These are phyloP conservation scores for Gobius niger DNA, from an alignment of 2,113 vertebrate species.

Conservation along the genomic window DNA sequence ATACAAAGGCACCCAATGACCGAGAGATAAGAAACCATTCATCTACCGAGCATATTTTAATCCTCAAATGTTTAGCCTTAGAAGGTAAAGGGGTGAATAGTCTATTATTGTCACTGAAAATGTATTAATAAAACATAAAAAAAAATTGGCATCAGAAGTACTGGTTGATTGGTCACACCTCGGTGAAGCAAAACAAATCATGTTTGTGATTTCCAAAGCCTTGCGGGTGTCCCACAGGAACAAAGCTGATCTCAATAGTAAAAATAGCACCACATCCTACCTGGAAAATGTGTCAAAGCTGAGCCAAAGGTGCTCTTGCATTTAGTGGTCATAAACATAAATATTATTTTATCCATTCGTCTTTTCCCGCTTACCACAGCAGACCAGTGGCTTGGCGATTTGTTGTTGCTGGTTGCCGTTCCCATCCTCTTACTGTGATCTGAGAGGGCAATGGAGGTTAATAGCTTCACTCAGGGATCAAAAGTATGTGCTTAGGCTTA, in stretches of 20 bases:
- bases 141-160: not conserved
- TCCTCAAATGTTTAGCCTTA: not conserved
- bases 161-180: not conserved
- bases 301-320: not conserved
- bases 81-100: too few species aligned
- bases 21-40: not conserved
- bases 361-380: too few species aligned
- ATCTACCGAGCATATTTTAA: not conserved
- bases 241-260: not conserved
- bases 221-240: not conserved
- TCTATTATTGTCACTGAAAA: not conserved
- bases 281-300: conserved; percentile 1
- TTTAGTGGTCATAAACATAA: not conserved
- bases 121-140: not conserved
- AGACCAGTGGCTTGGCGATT: too few species aligned
- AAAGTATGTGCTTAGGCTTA: too few species aligned
- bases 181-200: not conserved
- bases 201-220: not conserved
- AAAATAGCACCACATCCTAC: not conserved
- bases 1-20: not conserved
- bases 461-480: too few species aligned
- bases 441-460: too few species aligned
- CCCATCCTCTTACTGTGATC: too few species aligned
- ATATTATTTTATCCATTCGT: not conserved
- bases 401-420: too few species aligned